A percentile compares a stretch with the other conserved stretches of the same genome.
phyloP scores from a whole-genome alignment of 2,113 vertebrate genomes.

The Gnathonemus longibarbis region DNA sequence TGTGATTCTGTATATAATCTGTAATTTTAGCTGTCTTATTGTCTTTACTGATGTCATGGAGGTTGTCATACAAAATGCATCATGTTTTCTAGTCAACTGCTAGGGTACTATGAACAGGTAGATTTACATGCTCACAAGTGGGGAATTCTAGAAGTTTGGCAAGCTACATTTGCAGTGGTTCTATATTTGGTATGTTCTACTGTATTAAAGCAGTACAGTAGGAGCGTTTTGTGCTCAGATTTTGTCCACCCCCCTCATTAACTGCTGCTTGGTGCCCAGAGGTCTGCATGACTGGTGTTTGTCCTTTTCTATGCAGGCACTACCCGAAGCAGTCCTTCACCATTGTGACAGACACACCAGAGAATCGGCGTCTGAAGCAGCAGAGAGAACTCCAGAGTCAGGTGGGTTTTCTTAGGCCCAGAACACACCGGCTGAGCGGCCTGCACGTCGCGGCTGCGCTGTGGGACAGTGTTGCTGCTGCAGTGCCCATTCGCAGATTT shows the following conservation, averaged over 20 bases:
- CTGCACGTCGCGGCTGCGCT: neutral
- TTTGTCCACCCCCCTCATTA: neutral
- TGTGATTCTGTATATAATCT: neutral
- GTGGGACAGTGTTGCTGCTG: neutral
- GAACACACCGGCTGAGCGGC: neutral
- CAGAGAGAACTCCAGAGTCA: conserved; percentile 94
- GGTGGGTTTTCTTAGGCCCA: conserved; percentile 52
- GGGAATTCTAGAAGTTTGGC: neutral
- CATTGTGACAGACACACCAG: conserved; percentile 85
- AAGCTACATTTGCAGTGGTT: neutral
- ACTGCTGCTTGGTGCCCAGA: neutral
- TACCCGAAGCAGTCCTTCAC: conserved; percentile 94
- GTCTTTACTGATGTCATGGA: neutral
- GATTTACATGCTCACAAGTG: neutral
- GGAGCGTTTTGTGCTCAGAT: neutral
- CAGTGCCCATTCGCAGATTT: neutral
- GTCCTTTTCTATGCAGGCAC: conserved; percentile 61
- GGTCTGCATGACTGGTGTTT: neutral
- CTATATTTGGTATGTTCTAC: neutral
- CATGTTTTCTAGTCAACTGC: neutral
- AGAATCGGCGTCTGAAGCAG: conserved; percentile 87
- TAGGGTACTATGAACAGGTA: neutral
- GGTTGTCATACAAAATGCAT: neutral
- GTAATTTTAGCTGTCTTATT: neutral
- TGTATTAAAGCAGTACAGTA: neutral